Evolutionary conservation across 2,797 vertebrate genomes (phyloP), one percentile per base, ranked within the genome.

Genomic region (Sebastes iracundus): DNA sequence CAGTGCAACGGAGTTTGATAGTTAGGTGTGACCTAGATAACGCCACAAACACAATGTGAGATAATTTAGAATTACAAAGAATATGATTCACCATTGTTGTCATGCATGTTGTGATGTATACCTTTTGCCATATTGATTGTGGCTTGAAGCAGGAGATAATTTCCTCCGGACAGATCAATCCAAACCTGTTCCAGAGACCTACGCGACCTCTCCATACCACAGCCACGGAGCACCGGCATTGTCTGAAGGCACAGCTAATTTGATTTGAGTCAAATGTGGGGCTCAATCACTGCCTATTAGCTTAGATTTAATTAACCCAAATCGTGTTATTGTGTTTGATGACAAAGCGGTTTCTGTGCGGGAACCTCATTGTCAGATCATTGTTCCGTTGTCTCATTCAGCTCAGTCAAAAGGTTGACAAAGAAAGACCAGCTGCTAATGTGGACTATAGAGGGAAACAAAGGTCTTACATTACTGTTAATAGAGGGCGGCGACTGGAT

Each of bases 291-390:
- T 90, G 93, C 91, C 93, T 91, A 93, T 95, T 93, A 94, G 92
- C 90, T 90, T 77, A 86, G 91, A 95, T 95, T 95, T 95, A 96
- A 96, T 96, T 93, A 96, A 95, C 90, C 90, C 73, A 94, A 95
- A 96, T 96, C 61, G 74, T 83, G 92, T 96, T 94, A 95, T 95
- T 95, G 93, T 95, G 88, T 92, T 91, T 89, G 94, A 95, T 92
- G 94, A 96, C 94, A 96, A 95, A 95, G 93, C 86, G 91, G 85
- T 89, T 92, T 90, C 77, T 92, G 82, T 93, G 91, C 69, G 30
- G 88, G 86, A 85, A 92, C 88, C 92, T 95, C 95, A 95, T 95
- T 95, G 92, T 94, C 93, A 90, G 90, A 92, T 93, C 92, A 94
- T 95, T 95, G 93, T 96, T 94, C 93, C 82, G 85, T 82, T 93